These are phyloP conservation scores for Diaperis boleti DNA, from an alignment of 2,888 invertebrate species.

Conservation along the genomic window DNA sequence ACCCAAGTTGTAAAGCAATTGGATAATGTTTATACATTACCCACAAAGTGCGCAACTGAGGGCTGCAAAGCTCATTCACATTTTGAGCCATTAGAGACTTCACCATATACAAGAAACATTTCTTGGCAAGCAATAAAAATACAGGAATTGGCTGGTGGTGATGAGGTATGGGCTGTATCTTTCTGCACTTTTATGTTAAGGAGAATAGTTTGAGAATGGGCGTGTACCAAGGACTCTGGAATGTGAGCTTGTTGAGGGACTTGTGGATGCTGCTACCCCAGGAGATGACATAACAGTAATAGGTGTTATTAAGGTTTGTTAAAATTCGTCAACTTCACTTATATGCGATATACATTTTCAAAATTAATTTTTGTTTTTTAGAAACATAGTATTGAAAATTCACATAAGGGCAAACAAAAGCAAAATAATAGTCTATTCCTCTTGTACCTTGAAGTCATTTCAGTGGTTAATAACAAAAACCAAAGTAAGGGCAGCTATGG, in stretches of 20 bases:
- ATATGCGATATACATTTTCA: too few relatives aligned
- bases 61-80: conserved; percentile 73
- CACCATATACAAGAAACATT: conserved; percentile 79
- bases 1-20: conserved; percentile 77
- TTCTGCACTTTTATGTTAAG: conserved; percentile 23
- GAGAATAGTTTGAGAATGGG: conserved; percentile 73
- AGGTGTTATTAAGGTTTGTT: conserved; percentile 82
- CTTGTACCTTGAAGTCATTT: conserved; percentile 85
- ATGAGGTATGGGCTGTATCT: conserved; percentile 68
- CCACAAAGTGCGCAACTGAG: conserved; percentile 70
- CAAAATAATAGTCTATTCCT: conserved; percentile 74
- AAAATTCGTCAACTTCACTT: neutral
- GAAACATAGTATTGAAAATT: conserved; percentile 71
- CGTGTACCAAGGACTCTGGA: conserved; percentile 85
- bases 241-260: conserved; percentile 85
- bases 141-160: conserved; percentile 81
- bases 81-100: conserved; percentile 74
- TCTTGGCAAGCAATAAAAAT: conserved; percentile 86
- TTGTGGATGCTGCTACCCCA: conserved; percentile 86
- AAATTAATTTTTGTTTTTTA: conserved; percentile 57
- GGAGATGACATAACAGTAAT: conserved; percentile 90
- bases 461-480: conserved; percentile 80
- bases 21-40: conserved; percentile 72
- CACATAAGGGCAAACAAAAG: conserved; percentile 71
- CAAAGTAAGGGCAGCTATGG: conserved; percentile 70